Evolutionary conservation across 1,140 invertebrate species (phyloP).

Genomic region (Cecropterus lyciades): DNA sequence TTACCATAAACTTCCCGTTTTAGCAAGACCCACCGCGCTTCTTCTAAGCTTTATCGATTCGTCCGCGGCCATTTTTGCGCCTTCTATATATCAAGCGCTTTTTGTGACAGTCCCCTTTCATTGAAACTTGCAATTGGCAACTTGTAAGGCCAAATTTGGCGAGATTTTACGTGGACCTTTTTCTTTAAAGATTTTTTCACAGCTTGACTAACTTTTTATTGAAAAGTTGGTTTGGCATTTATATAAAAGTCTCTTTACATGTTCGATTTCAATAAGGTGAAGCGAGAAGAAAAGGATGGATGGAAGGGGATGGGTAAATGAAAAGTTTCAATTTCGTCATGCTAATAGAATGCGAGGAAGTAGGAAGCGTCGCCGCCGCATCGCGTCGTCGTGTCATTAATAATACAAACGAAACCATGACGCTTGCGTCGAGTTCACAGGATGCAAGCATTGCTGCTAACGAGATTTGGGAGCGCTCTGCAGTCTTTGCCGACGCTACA

Average conservation of each 20-base stretch:
- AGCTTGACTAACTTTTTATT: conserved; percentile 48
- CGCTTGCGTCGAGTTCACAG: conserved; percentile 41
- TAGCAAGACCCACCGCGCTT: conserved; percentile 68
- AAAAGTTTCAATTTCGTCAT: conserved; percentile 40
- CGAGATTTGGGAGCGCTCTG: conserved; percentile 45
- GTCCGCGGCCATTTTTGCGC: conserved; percentile 66
- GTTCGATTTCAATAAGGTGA: conserved; percentile 33
- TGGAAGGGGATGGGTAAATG: conserved; percentile 30
- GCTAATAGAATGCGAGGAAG: conserved; percentile 44
- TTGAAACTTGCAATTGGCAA: conserved; percentile 74
- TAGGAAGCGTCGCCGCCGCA: conserved; percentile 30
- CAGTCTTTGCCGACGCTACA: conserved; percentile 27
- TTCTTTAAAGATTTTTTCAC: conserved; percentile 51
- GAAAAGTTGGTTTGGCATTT: conserved; percentile 39
- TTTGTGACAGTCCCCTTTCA: conserved; percentile 68
- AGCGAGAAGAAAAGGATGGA: conserved; percentile 1
- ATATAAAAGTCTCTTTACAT: conserved; percentile 29
- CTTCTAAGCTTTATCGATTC: conserved; percentile 77
- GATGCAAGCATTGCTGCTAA: conserved; percentile 52
- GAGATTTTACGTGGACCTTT: conserved; percentile 55
- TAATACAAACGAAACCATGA: conserved; percentile 50
- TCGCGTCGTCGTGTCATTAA: conserved; percentile 48
- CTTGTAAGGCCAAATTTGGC: conserved; percentile 56
- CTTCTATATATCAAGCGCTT: conserved; percentile 68
- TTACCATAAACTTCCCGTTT: conserved; percentile 82